Base-by-base conservation (phyloP, 2,888 invertebrate species). In the Drosophila quasianomalipes region DNA sequence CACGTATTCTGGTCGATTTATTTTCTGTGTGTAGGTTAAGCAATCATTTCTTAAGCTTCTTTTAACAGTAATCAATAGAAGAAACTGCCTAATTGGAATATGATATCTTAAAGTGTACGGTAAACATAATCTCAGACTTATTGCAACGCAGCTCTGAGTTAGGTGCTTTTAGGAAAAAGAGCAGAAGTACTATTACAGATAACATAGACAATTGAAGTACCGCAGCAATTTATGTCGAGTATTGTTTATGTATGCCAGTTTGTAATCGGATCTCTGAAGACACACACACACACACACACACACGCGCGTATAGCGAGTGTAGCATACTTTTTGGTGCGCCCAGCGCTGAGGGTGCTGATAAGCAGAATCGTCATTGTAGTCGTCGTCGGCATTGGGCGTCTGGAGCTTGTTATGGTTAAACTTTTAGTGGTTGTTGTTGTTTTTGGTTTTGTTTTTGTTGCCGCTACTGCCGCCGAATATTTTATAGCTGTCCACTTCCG, bases 401-500 rank as follows among this genome's bases (percentile, higher is more conserved):
- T 41, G 49, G 65, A 65, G 69, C 69, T 88, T 79, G 70, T 88
- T 87, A 79, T 87, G 76, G 82, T 72, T 82, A 85, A 87, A 83
- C 79, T 85, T 83, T 74, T 59, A 63, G 74, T 72, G 54, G 55
- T 53, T 54, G 62, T 37, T 66, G 63, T 51, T 47, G 14, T 47
- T 47, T 54, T 52, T 2, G 10, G 19, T 19, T 52, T n/a, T 33
- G 65, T 37, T 52, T 35, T 39, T 66, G 76, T 31, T 19, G 49
- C 28, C 58, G 74, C 33, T 70, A 59, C n/a, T 47, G 35, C 52
- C 68, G 67, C 44, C 66, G 44, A 70, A 78, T 82, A 79, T 84
- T 83, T 87, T 84, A 87, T 84, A 61, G 82, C 76, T 84, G 85
- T 82, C 88, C 85, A 85, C 85, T 84, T 70, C 67, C 66, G 60